A percentile compares a stretch with the other conserved stretches of the same genome.
Evolutionary conservation across 2,797 vertebrate species (phyloP).

Genomic region (Xerus rutilus): DNA sequence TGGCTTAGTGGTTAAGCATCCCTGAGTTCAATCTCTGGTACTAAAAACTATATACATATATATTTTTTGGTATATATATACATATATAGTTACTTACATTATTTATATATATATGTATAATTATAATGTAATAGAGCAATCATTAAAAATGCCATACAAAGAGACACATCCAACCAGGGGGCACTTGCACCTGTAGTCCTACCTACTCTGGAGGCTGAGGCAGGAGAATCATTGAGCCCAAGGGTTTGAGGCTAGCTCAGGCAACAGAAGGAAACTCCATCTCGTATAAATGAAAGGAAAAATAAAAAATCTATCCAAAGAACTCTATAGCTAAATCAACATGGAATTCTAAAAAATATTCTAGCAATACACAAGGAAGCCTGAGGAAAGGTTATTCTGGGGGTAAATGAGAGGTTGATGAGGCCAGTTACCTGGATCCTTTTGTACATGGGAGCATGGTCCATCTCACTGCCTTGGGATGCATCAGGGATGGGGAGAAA

Average conservation of each 20-base stretch:
- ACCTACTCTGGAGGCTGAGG: neutral
- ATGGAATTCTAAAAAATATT: neutral
- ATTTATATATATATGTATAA: too few relatives aligned
- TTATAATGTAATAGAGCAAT: slow-evolving; percentile 14
- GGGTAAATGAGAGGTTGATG: neutral
- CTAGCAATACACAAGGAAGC: neutral
- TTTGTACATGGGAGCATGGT: neutral
- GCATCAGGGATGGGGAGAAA: neutral
- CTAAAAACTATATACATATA: too few relatives aligned
- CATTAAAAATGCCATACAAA: slow-evolving; percentile 34
- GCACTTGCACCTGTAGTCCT: neutral
- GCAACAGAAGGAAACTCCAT: neutral
- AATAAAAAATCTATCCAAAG: neutral
- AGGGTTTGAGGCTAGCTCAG: neutral
- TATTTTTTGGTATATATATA: too few relatives aligned
- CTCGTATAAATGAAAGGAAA: neutral
- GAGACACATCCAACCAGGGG: neutral
- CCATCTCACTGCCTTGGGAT: neutral
- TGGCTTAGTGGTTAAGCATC: too few relatives aligned
- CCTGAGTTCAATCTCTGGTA: too few relatives aligned
- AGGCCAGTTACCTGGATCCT: neutral
- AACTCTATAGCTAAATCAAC: slow-evolving; percentile 38
- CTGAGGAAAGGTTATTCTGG: neutral
- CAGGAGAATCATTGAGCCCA: neutral
- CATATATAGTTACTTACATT: too few relatives aligned